Evolutionary conservation across 2,797 vertebrate species (phyloP).

Genomic region (Epinephelus awoara): DNA sequence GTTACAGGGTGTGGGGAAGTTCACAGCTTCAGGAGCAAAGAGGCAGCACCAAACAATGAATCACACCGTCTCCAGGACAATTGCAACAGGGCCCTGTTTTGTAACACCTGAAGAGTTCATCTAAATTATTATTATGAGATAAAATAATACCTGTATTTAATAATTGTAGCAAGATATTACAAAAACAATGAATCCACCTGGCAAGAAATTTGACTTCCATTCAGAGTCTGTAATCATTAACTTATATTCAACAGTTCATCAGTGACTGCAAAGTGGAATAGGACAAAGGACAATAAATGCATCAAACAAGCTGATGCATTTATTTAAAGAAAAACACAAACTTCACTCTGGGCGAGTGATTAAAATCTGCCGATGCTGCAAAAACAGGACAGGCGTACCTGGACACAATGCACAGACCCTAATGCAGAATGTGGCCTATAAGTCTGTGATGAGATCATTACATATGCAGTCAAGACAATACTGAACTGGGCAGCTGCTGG

Average conservation of each 20-base stretch:
- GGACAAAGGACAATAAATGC: no score
- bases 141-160: not conserved
- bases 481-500: not conserved
- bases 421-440: not conserved
- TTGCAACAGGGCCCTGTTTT: not conserved
- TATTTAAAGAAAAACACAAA: not conserved
- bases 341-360: not conserved
- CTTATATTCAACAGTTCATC: slow-evolving; percentile 49
- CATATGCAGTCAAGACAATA: not conserved
- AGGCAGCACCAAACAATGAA: slow-evolving; percentile 32
- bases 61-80: slow-evolving; percentile 17
- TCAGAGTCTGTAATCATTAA: not conserved
- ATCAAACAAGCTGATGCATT: not conserved
- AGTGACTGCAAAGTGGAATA: not conserved
- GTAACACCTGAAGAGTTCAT: not conserved
- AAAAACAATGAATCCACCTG: not conserved
- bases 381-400: slow-evolving; percentile 50
- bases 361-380: slow-evolving; percentile 60
- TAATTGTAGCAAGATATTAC: not conserved
- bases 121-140: not conserved
- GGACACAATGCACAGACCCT: slow-evolving; percentile 1
- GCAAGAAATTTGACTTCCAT: not conserved
- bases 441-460: not conserved
- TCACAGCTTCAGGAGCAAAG: slow-evolving; percentile 42
- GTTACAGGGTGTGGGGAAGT: slow-evolving; percentile 45